phyloP scores from a whole-genome alignment of 2,797 vertebrate genomes.

The Decapterus maruadsi region DNA sequence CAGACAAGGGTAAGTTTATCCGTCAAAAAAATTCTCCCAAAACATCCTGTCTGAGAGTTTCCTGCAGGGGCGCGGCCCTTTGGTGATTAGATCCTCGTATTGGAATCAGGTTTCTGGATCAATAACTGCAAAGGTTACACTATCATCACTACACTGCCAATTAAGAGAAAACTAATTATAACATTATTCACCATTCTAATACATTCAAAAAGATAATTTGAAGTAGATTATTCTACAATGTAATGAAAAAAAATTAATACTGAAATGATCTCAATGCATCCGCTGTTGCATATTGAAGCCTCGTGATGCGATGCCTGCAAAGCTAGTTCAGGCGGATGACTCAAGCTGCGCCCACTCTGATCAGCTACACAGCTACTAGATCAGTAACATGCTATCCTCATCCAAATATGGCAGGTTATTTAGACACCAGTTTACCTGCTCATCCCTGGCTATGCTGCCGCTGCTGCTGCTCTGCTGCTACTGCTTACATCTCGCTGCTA shows the following conservation, averaged over 20 bases:
- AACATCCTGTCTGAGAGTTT: constrained; percentile 55
- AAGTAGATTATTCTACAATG: neutral
- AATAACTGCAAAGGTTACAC: constrained; percentile 20
- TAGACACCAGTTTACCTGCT: too few species aligned
- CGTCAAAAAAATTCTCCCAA: constrained; percentile 47
- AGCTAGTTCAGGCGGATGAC: too few species aligned
- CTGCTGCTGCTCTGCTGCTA: too few species aligned
- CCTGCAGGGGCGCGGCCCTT: constrained; percentile 10
- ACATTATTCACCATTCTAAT: constrained; percentile 19
- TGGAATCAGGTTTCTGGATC: constrained; percentile 23
- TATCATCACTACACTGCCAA: constrained; percentile 4
- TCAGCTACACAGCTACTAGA: too few species aligned
- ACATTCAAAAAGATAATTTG: neutral
- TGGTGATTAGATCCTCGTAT: constrained; percentile 14
- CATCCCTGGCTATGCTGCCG: too few species aligned
- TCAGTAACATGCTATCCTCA: too few species aligned
- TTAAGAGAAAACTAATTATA: neutral
- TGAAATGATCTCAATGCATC: neutral
- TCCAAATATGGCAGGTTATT: too few species aligned
- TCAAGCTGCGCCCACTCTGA: too few species aligned
- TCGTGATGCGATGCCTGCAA: neutral
- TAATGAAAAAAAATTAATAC: neutral
- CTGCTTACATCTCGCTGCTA: too few species aligned
- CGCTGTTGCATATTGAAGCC: constrained; percentile 27
- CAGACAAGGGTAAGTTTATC: constrained; percentile 51